phyloP scores from a whole-genome alignment of 2,113 vertebrate genomes.

The Struthio camelus region DNA sequence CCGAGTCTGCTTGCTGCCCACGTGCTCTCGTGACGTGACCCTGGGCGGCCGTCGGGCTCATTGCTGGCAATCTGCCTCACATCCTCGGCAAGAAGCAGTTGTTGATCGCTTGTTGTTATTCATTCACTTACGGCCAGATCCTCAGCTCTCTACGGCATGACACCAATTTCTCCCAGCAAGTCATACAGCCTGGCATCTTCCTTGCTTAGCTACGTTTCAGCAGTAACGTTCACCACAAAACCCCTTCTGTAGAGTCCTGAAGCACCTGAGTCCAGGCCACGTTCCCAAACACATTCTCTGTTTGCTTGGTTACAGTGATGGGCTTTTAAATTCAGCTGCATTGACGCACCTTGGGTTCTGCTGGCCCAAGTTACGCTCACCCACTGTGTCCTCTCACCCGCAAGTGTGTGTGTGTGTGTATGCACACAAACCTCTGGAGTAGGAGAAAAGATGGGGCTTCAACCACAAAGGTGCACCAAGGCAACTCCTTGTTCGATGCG shows the following conservation, averaged over 20 bases:
- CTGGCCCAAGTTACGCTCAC: background rate
- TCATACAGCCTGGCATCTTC: background rate
- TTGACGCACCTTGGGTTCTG: background rate
- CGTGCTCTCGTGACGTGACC: background rate
- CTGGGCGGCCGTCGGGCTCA: background rate
- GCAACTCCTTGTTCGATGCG: background rate
- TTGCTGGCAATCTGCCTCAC: background rate
- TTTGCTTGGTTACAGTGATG: background rate
- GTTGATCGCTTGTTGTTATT: background rate
- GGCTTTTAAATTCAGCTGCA: background rate
- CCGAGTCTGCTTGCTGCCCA: background rate
- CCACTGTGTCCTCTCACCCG: background rate
- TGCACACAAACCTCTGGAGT: background rate
- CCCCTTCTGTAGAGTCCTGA: background rate
- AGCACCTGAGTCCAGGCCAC: background rate
- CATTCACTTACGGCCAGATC: background rate
- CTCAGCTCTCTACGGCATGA: rapidly evolving
- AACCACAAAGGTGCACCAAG: background rate
- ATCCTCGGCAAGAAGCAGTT: background rate
- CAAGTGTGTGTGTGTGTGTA: too few relatives aligned
- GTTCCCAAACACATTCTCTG: background rate
- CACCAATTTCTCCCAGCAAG: background rate
- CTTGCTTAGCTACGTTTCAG: background rate
- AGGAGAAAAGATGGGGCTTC: background rate
- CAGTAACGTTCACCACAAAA: background rate